Evolutionary conservation across 92 coral and sea anemone genomes (phyloP), one percentile per base, ranked within the genome.

Genomic region (Siderastrea siderea): DNA sequence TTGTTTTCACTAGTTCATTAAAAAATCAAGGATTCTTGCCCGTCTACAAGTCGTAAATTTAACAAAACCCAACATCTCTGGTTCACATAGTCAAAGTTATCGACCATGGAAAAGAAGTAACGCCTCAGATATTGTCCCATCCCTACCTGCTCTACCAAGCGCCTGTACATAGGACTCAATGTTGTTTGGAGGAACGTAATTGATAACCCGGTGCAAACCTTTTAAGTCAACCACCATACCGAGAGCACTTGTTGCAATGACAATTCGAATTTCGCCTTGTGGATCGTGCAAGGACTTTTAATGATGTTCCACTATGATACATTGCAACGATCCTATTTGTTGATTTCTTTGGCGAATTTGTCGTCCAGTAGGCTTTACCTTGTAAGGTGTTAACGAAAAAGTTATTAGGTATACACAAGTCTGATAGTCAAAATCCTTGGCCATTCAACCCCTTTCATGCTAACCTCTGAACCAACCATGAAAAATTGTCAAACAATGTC

Each of bases 191-290:
- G 78, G 67, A 14, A 79, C 78, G 44, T 83, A 71, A 55, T 72
- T 71, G 51, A 83, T 72, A 44, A 83, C 64, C 1, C 75, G 78
- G 51, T 71, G 51, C 16, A 83, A 43, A 57, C 66, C 51, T 26
- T 71, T 71, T n/a, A 70, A 54, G 47, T 83, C 77, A 2, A 83
- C 78, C 12, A 79, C 87, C 87, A 83, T 83, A 17, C 87, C 87
- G 12, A 83, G 55, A 52, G 87, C 87, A 54, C 43, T 71, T 51
- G 87, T 83, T 55, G 87, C 87, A 71, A 80, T 80, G 15, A 80
- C 19, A 6, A 66, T 67, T 68, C 85, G 46, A 65, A 80, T 64
- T 14, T 48, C 65, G 48, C 85, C 85, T 44, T 65, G 46, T 46
- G 74, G 73, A 46, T 80, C 85, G 3, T 80, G 47, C 9, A 71